Conservation (phyloP, 2,113 vertebrate genomes). For the Perca flavescens region DNA sequence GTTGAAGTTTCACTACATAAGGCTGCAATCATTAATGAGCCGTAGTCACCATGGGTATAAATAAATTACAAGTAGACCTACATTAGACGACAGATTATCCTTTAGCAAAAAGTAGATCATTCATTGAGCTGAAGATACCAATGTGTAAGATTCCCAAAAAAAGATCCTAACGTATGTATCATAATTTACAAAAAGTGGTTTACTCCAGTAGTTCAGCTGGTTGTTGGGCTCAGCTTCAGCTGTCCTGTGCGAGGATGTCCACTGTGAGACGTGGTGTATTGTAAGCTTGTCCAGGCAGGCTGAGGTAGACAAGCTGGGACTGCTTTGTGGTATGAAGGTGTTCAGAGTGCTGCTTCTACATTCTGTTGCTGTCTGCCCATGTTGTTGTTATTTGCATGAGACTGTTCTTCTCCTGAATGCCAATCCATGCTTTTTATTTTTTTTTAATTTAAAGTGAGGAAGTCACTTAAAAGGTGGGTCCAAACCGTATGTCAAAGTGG, state of each 20-base stretch:
- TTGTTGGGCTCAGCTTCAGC: background rate
- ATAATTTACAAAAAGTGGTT: background rate
- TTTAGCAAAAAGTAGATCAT: background rate
- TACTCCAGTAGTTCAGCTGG: background rate
- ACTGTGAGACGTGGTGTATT: background rate
- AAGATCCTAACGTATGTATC: background rate
- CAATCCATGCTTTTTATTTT: background rate
- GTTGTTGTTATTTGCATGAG: background rate
- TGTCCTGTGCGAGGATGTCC: background rate
- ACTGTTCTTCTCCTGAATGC: background rate
- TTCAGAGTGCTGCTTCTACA: constrained; percentile 3
- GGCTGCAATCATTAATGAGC: background rate
- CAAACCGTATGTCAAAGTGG: background rate
- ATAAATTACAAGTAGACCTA: background rate
- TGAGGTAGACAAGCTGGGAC: constrained; percentile 60
- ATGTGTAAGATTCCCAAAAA: background rate
- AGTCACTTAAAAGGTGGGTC: background rate
- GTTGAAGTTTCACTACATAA: background rate
- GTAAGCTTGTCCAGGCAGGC: constrained; percentile 67
- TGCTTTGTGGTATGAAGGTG: constrained; percentile 69
- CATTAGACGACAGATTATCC: background rate
- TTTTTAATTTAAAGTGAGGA: too few species aligned
- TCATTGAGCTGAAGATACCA: background rate
- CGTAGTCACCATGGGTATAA: background rate
- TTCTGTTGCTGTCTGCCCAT: background rate